A percentile compares a stretch with the other conserved stretches of the same genome.
Conservation (phyloP, 2,113 vertebrate genomes). For the Grammomys dolichurus region DNA sequence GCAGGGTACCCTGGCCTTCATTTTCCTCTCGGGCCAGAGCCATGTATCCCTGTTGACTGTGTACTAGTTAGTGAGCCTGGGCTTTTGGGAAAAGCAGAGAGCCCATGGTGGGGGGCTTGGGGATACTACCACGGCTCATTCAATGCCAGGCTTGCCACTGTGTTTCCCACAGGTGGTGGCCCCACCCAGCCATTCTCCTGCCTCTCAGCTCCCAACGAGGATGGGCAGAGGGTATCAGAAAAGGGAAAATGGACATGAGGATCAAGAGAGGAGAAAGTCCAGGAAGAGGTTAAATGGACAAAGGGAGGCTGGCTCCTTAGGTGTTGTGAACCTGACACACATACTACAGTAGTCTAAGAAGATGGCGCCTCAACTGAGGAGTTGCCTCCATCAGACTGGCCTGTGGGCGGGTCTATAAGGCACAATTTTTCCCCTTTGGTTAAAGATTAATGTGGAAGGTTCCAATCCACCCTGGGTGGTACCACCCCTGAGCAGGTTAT, state of each 20-base stretch:
- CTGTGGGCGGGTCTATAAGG: neutral
- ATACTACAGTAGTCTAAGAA: neutral
- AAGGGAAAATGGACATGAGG: neutral
- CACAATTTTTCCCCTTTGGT: neutral
- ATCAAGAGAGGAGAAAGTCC: neutral
- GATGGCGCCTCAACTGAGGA: neutral
- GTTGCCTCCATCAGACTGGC: neutral
- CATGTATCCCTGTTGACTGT: rapidly evolving
- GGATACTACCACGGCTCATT: neutral
- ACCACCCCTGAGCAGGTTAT: neutral
- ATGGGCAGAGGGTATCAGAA: neutral
- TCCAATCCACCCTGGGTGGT: neutral
- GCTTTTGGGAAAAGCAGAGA: neutral
- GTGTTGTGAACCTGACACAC: neutral
- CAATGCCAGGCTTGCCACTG: neutral
- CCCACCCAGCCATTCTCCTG: neutral
- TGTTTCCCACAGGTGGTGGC: neutral
- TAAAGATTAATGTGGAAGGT: neutral
- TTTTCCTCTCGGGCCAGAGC: no score
- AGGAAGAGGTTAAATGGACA: neutral
- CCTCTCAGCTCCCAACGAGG: neutral
- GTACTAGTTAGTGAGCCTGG: neutral
- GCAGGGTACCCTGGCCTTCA: neutral
- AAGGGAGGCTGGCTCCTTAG: neutral
- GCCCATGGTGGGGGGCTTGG: neutral